Base-by-base conservation (phyloP, 2,888 invertebrate species). In the Chrysotoxum bicinctum region DNA sequence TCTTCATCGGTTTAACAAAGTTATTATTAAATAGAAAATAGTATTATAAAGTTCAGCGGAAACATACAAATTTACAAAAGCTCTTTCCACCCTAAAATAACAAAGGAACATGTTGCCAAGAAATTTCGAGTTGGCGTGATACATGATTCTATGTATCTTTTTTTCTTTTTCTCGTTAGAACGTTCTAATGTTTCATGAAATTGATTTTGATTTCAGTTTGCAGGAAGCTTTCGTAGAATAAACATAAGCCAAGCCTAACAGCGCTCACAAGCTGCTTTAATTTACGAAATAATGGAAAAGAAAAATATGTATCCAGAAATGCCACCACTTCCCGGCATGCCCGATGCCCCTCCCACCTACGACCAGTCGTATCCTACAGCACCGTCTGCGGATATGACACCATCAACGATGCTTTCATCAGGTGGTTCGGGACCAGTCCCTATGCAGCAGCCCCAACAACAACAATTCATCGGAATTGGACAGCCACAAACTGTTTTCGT, bases 341-440 rank as follows among this genome's bases (percentile, higher is more conserved):
- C 30, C n/a, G 45, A 81, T 23, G 45, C 35, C 4, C 75, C 79
- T 8, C 76, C 79, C 4, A 12, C 64, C 3, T 70, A 70, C 21
- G 62, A 48, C n/a, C 52, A 72, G 12, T 21, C 72, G 3, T 5
- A 19, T 40, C 16, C 54, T 6, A 16, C 81, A 23, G 60, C 77
- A 14, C 58, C 76, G 21, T 1, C 45, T 19, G n/a, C 45, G 4
- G 40, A 58, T 8, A 43, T 16, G 5, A 3, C 23, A 4, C 45
- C 19, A 4, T 37, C 19, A 40, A n/a, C 7, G 32, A 54, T 54
- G 54, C 16, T 16, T 4, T 23, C 52, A 26, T 12, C 23, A 19
- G 26, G 6, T 54, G n/a, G 16, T n/a, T n/a, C n/a, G 16, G 30
- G n/a, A 30, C n/a, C 16, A n/a, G 21, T 16, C 1, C 19, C 30